phyloP scores from a whole-genome alignment of 1,140 invertebrate genomes.

The Babylonia areolata region DNA sequence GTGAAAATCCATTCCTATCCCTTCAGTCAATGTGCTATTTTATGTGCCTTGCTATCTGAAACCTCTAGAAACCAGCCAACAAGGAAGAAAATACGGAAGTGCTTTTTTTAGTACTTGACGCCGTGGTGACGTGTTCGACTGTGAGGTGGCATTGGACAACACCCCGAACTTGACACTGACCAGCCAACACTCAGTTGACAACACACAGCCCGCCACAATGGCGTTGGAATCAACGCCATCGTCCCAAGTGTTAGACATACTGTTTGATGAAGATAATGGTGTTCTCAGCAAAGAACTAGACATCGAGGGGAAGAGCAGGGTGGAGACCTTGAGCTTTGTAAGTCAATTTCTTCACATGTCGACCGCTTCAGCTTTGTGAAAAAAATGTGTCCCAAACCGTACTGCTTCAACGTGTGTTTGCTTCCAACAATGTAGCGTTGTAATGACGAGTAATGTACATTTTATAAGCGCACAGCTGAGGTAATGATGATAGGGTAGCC shows the following conservation, averaged over 20 bases:
- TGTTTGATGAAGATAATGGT: slow-evolving; percentile 63
- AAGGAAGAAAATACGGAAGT: slow-evolving; percentile 11
- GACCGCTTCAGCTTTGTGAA: too few relatives aligned
- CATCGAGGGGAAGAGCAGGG: slow-evolving; percentile 33
- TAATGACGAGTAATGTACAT: too few relatives aligned
- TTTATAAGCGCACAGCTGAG: too few relatives aligned
- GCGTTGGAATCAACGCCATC: slow-evolving; percentile 19
- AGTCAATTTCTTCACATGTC: too few relatives aligned
- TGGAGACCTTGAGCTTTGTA: slow-evolving; percentile 58
- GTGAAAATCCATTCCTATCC: too few relatives aligned
- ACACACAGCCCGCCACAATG: not conserved
- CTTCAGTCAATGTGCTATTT: not conserved
- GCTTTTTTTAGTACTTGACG: not conserved
- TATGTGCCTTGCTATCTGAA: not conserved
- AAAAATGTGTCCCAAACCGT: too few relatives aligned
- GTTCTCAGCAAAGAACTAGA: slow-evolving; percentile 54
- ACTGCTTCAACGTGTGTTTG: too few relatives aligned
- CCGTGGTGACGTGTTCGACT: not conserved
- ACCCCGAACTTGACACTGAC: not conserved
- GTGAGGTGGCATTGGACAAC: not conserved
- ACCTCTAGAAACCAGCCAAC: not conserved
- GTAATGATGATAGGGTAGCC: not conserved
- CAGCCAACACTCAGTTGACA: not conserved
- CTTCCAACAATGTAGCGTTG: too few relatives aligned
- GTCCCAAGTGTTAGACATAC: slow-evolving; percentile 56